phyloP scores from a whole-genome alignment of 2,113 vertebrate genomes.

The Sakesphorus luctuosus region DNA sequence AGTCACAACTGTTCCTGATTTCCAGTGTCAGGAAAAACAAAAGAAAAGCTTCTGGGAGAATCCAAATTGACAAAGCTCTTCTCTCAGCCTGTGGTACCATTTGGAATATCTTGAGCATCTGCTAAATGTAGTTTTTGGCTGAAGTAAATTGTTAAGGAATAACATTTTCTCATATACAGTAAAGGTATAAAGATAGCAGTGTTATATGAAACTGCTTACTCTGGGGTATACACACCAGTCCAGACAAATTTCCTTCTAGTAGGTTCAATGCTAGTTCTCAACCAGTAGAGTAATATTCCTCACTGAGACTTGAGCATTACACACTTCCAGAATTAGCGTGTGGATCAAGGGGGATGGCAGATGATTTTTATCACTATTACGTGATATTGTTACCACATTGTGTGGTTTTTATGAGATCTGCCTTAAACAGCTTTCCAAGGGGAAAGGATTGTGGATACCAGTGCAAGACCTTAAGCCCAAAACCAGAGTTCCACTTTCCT shows the following conservation, averaged over 20 bases:
- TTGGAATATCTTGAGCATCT: constrained; percentile 91
- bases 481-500: not conserved
- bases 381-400: not conserved
- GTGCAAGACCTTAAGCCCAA: not conserved
- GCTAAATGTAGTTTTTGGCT: constrained; percentile 96
- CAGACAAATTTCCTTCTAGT: not conserved
- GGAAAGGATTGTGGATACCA: too few relatives aligned
- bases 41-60: not conserved
- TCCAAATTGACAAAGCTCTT: not conserved
- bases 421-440: not conserved
- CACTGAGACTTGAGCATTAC: not conserved
- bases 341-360: not conserved
- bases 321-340: not conserved
- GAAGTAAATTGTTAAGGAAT: constrained; percentile 77
- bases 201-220: not conserved
- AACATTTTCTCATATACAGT: not conserved
- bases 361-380: not conserved
- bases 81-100: constrained; percentile 81
- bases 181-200: not conserved
- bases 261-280: not conserved
- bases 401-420: not conserved
- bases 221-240: not conserved
- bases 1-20: not conserved
- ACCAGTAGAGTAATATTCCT: not conserved
- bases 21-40: constrained; percentile 29